phyloP scores from a whole-genome alignment of 2,888 invertebrate genomes.

The Dasysyrphus albostriatus region DNA sequence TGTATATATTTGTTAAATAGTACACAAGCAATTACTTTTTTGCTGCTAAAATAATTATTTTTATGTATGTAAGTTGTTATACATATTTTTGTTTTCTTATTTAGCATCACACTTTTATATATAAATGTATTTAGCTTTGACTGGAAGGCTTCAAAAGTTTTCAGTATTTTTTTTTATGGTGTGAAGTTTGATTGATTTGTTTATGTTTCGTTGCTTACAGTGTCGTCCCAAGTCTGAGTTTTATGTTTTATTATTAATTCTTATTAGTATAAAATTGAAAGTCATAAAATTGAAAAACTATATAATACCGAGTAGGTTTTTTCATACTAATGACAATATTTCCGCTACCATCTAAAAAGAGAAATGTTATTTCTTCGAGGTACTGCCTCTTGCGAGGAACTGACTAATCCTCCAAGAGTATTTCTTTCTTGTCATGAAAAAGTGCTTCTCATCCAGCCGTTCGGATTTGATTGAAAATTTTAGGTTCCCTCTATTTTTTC shows the following conservation, averaged over 20 bases:
- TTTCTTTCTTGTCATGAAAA: no score
- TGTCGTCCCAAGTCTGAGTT: slow-evolving; percentile 17
- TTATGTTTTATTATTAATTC: background rate
- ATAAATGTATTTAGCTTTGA: slow-evolving; percentile 21
- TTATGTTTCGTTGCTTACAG: slow-evolving; percentile 43
- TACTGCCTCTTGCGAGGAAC: no score
- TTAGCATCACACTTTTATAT: slow-evolving; percentile 1
- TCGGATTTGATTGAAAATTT: no score
- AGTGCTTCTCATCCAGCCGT: no score
- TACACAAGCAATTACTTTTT: slow-evolving; percentile 9
- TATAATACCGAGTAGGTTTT: no score
- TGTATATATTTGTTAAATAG: background rate
- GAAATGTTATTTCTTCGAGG: no score
- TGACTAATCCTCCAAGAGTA: no score
- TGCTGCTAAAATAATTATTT: slow-evolving; percentile 32
- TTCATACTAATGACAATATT: no score
- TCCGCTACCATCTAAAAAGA: no score
- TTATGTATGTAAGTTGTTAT: background rate
- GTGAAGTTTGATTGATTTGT: slow-evolving; percentile 67
- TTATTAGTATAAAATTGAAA: no score
- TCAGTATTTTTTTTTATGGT: slow-evolving; percentile 70
- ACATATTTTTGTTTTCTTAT: background rate
- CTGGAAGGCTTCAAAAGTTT: slow-evolving; percentile 59
- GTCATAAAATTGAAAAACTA: no score
- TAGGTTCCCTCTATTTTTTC: no score